Evolutionary conservation across 2,113 vertebrate species (phyloP).

Genomic region (Passer domesticus): DNA sequence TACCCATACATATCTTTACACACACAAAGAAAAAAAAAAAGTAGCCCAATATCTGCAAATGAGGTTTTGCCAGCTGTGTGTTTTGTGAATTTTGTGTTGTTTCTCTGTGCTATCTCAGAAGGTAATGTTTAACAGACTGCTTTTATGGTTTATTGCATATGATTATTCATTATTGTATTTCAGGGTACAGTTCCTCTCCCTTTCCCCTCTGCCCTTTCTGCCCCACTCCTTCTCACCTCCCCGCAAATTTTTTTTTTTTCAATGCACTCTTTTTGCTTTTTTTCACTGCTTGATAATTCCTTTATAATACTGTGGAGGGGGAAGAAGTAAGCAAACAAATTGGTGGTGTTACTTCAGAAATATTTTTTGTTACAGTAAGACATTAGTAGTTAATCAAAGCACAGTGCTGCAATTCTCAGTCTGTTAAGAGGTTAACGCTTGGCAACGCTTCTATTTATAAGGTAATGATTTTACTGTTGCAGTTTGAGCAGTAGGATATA

Average conservation of each 20-base stretch:
- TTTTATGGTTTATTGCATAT: not conserved
- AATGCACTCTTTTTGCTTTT: not conserved
- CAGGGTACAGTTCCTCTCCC: not conserved
- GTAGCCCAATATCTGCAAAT: not conserved
- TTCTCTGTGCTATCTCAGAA: not conserved
- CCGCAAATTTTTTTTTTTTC: fast-evolving
- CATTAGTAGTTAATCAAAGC: conserved; percentile 20
- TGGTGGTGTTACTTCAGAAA: not conserved
- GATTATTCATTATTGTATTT: not conserved
- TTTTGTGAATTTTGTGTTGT: not conserved
- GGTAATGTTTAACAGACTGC: conserved; percentile 41
- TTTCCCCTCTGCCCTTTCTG: not conserved
- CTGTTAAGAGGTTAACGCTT: conserved; percentile 27
- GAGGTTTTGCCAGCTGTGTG: not conserved
- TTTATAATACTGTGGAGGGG: not conserved
- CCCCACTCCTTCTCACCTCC: fast-evolving
- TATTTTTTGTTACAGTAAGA: not conserved
- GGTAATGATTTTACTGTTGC: conserved; percentile 28
- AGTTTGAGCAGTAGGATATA: not conserved
- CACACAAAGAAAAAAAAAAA: not conserved
- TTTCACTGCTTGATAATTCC: not conserved
- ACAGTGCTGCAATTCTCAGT: not conserved
- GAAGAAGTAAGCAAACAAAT: not conserved
- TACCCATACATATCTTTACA: not conserved
- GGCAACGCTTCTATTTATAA: conserved; percentile 7